These are phyloP conservation scores for Cisticola juncidis DNA, from an alignment of 2,113 vertebrate genomes.

Conservation along the genomic window DNA sequence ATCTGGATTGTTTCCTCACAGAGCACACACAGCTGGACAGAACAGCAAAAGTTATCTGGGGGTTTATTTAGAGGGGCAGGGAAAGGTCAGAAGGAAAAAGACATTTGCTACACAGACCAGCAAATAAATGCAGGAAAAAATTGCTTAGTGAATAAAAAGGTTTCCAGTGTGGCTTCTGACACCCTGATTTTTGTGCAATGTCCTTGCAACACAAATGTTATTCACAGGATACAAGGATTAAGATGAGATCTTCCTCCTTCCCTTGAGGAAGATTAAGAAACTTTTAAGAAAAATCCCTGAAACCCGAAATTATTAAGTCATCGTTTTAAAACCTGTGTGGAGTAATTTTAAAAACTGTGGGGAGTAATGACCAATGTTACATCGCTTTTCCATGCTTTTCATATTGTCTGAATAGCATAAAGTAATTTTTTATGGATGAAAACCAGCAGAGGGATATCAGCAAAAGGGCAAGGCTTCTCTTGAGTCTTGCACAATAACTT, in stretches of 20 bases:
- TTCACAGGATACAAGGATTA: background rate
- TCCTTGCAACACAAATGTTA: background rate
- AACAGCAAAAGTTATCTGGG: background rate
- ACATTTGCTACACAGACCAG: background rate
- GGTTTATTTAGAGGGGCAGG: background rate
- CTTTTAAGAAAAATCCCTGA: background rate
- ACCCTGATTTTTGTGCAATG: background rate
- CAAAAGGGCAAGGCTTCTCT: background rate
- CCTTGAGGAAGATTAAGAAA: background rate
- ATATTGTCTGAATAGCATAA: background rate
- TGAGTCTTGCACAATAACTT: background rate
- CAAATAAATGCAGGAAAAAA: background rate
- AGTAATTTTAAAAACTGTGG: background rate
- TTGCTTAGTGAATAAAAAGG: background rate
- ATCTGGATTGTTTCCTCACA: background rate
- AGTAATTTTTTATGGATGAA: background rate
- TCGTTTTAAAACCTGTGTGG: background rate
- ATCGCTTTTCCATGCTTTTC: background rate
- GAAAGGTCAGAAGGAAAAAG: background rate
- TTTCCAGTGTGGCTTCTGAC: background rate
- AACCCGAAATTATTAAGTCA: background rate
- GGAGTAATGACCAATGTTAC: background rate
- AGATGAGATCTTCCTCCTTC: background rate
- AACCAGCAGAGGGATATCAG: background rate
- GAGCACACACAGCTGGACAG: background rate